Evolutionary conservation across 1,140 invertebrate genomes (phyloP).

Genomic region (Calliphora vicina): DNA sequence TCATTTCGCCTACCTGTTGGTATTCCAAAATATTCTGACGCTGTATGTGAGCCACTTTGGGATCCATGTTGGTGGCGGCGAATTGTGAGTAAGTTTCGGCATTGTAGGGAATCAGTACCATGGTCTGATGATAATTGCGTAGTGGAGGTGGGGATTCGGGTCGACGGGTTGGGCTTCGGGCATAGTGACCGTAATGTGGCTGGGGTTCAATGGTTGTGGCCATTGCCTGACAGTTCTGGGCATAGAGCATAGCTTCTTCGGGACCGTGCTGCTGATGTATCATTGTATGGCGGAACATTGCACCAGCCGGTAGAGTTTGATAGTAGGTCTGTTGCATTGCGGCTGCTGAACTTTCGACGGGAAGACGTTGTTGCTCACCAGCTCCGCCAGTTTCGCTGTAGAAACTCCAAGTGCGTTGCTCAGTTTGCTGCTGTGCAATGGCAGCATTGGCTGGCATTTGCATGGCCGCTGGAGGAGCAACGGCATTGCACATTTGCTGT

Average conservation of each 20-base stretch:
- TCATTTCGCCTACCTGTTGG: conserved; percentile 55
- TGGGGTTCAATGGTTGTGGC: conserved; percentile 56
- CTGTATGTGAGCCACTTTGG: conserved; percentile 56
- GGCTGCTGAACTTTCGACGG: conserved; percentile 49
- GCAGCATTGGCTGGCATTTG: conserved; percentile 44
- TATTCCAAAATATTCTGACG: conserved; percentile 62
- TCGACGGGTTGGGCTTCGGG: conserved; percentile 64
- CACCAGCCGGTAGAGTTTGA: conserved; percentile 63
- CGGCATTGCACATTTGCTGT: conserved; percentile 37
- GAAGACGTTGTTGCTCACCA: conserved; percentile 52
- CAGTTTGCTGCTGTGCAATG: conserved; percentile 58
- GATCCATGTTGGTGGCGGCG: conserved; percentile 57
- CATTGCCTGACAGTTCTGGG: conserved; percentile 59
- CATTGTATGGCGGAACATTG: conserved; percentile 62
- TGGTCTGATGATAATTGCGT: conserved; percentile 72
- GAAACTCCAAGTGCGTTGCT: conserved; percentile 60
- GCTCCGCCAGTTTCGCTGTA: conserved; percentile 43
- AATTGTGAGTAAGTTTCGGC: conserved; percentile 63
- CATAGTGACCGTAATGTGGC: conserved; percentile 60
- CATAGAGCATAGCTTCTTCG: conserved; percentile 51
- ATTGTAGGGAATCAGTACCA: conserved; percentile 80
- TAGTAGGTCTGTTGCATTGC: conserved; percentile 64
- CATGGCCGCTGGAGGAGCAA: background rate
- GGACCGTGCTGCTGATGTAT: conserved; percentile 49
- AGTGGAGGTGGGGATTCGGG: conserved; percentile 73